Evolutionary conservation across 2,113 vertebrate genomes (phyloP).

Genomic region (Apistogramma diplotaenia): DNA sequence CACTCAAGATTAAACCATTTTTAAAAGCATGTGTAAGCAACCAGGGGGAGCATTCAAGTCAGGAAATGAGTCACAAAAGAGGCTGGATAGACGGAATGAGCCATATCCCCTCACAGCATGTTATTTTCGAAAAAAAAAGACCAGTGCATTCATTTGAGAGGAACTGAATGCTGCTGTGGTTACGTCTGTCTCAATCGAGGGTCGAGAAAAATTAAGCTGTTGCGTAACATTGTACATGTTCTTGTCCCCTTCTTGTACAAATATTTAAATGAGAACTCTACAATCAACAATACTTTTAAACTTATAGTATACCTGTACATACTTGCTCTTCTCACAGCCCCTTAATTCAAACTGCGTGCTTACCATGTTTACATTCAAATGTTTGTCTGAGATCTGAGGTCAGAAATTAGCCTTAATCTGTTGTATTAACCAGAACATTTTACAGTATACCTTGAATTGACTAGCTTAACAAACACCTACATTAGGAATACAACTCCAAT

Average conservation of each 20-base stretch:
- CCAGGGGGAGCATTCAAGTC: background rate
- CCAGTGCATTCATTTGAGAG: background rate
- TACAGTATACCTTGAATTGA: background rate
- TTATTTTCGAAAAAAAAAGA: background rate
- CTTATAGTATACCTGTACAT: background rate
- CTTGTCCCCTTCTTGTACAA: background rate
- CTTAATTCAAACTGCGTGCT: background rate
- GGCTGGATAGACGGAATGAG: background rate
- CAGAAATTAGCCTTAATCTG: background rate
- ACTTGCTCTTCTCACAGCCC: background rate
- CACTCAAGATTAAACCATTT: background rate
- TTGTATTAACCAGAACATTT: background rate
- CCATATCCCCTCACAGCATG: background rate
- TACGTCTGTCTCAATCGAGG: background rate
- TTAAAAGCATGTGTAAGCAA: background rate
- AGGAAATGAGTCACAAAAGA: conserved; percentile 10
- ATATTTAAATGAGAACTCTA: background rate
- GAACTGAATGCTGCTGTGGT: conserved; percentile 46
- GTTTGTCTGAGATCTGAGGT: background rate
- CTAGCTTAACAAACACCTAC: background rate
- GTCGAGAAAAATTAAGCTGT: conserved; percentile 33
- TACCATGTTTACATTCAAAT: background rate
- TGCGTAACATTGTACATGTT: conserved; percentile 29
- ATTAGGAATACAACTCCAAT: too few relatives aligned
- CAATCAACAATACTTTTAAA: background rate